phyloP scores from a whole-genome alignment of 2,888 invertebrate genomes.

The Colostygia pectinataria region DNA sequence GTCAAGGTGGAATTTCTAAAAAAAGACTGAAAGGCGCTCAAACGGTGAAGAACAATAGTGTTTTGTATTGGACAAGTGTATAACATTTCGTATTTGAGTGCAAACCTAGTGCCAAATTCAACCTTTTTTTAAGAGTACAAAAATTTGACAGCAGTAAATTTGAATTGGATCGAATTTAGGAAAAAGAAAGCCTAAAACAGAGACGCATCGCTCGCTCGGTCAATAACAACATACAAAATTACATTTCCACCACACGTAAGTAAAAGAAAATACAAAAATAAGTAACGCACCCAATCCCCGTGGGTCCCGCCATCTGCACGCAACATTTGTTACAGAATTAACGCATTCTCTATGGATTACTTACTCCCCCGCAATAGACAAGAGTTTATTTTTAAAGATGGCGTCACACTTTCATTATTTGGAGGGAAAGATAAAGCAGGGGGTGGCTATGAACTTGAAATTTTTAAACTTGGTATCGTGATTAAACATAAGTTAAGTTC shows the following conservation, averaged over 20 bases:
- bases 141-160: no score
- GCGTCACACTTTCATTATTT: conserved; percentile 47
- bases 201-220: neutral
- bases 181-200: neutral
- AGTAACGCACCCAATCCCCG: conserved; percentile 51
- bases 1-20: no score
- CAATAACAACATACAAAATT: neutral
- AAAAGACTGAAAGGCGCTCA: no score
- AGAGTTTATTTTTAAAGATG: conserved; percentile 51
- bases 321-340: conserved; percentile 54
- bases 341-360: conserved; percentile 44
- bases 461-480: no score
- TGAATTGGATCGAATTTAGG: no score
- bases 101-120: no score
- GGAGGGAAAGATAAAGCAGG: conserved; percentile 41
- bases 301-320: conserved; percentile 56
- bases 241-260: neutral
- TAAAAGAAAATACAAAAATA: conserved; percentile 12
- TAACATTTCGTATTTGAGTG: no score
- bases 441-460: conserved; percentile 10
- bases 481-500: no score
- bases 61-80: no score
- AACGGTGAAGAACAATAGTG: no score
- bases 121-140: no score
- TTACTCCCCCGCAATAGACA: conserved; percentile 35